These are phyloP conservation scores for Habroteleia sp. DNA, from an alignment of 2,888 invertebrate species.

Conservation along the genomic window DNA sequence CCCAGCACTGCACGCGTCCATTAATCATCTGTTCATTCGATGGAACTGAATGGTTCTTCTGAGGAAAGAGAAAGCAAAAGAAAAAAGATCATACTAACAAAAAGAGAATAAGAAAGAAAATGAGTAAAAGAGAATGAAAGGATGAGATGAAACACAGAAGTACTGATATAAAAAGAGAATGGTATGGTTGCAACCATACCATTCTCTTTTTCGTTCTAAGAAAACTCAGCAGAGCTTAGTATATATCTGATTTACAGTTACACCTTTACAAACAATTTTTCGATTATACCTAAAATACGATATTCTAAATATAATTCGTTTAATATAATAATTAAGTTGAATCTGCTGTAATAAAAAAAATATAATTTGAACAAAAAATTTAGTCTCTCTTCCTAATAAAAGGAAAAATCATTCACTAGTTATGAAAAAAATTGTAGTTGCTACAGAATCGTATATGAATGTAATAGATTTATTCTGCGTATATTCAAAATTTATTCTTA, in stretches of 20 bases:
- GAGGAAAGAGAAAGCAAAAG: constrained; percentile 34
- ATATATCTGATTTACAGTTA: constrained; percentile 79
- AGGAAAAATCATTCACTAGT: too few relatives aligned
- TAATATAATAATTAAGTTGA: too few relatives aligned
- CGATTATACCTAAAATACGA: too few relatives aligned
- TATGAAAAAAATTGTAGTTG: too few relatives aligned
- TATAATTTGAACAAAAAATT: too few relatives aligned
- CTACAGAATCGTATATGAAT: too few relatives aligned
- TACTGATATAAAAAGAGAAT: constrained; percentile 31
- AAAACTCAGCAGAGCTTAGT: constrained; percentile 63
- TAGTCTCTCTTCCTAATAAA: too few relatives aligned
- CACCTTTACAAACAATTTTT: too few relatives aligned
- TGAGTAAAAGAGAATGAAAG: constrained; percentile 52
- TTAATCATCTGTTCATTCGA: constrained; percentile 73
- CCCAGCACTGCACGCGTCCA: constrained; percentile 63
- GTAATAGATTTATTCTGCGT: too few relatives aligned
- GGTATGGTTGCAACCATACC: constrained; percentile 19
- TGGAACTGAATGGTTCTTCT: constrained; percentile 68
- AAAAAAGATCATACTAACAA: constrained; percentile 36
- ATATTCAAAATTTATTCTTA: too few relatives aligned
- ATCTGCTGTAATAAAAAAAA: too few relatives aligned
- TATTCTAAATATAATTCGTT: too few relatives aligned
- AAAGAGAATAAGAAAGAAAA: constrained; percentile 28
- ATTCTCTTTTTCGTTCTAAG: constrained; percentile 40
- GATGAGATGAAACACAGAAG: constrained; percentile 68